A percentile compares a stretch with the other conserved stretches of the same genome.
These are phyloP conservation scores for Ophion ventricosus DNA, from an alignment of 2,888 invertebrate genomes.

Conservation along the genomic window DNA sequence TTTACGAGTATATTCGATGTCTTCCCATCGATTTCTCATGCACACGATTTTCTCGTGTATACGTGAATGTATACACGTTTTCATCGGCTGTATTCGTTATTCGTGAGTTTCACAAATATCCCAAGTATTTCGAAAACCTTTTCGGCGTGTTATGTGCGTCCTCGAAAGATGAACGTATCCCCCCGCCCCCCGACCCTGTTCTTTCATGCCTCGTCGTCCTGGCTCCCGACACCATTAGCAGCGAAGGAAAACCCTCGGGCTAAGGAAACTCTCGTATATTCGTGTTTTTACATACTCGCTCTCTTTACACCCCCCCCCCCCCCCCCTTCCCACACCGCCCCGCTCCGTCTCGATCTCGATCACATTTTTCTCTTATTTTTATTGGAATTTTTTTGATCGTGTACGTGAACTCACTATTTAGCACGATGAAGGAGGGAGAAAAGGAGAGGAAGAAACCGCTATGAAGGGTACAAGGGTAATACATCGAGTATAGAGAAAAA, in stretches of 20 bases:
- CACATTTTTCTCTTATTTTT: slow-evolving; percentile 42
- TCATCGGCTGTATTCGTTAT: slow-evolving; percentile 36
- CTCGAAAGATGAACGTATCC: slow-evolving; percentile 19
- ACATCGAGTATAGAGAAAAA: neutral
- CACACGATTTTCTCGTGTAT: neutral
- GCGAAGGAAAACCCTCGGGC: slow-evolving; percentile 48
- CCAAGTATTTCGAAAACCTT: slow-evolving; percentile 55
- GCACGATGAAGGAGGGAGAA: too few species aligned
- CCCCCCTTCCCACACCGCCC: slow-evolving; percentile 37
- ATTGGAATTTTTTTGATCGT: slow-evolving; percentile 11
- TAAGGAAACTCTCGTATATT: slow-evolving; percentile 45
- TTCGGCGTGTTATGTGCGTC: slow-evolving; percentile 35
- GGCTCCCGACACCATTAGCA: slow-evolving; percentile 15
- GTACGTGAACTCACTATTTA: neutral
- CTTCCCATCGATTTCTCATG: slow-evolving; percentile 7
- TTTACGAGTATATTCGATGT: slow-evolving; percentile 7
- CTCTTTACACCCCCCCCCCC: slow-evolving; percentile 26
- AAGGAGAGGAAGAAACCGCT: neutral
- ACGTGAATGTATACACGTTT: slow-evolving; percentile 8
- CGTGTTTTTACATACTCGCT: slow-evolving; percentile 36
- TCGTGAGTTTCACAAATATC: slow-evolving; percentile 51
- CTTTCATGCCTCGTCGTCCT: neutral
- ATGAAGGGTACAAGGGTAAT: neutral
- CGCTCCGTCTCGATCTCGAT: slow-evolving; percentile 54
- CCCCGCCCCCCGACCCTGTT: too few species aligned